Evolutionary conservation across 2,888 invertebrate genomes (phyloP).

Genomic region (Drosophila nr. perissopoda): DNA sequence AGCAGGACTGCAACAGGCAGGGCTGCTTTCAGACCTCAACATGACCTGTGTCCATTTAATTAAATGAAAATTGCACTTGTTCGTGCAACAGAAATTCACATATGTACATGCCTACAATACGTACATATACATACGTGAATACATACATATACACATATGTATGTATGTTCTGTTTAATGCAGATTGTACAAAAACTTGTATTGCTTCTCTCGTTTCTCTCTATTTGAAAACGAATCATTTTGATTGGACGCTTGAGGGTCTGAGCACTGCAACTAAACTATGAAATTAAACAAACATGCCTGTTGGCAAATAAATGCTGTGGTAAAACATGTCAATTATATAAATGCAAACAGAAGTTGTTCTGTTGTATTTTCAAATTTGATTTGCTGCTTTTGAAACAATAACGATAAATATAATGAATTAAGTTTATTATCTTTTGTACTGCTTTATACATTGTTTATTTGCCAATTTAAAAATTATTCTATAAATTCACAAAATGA

Average conservation of each 20-base stretch:
- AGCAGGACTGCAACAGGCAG: not conserved
- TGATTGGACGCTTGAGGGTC: constrained; percentile 22
- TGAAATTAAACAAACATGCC: constrained; percentile 1
- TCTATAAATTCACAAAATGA: not conserved
- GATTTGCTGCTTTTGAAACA: not conserved
- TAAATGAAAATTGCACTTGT: constrained; percentile 58
- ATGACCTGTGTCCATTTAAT: constrained; percentile 52
- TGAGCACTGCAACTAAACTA: constrained; percentile 3
- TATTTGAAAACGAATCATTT: not conserved
- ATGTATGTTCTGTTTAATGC: not conserved
- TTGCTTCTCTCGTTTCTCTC: not conserved
- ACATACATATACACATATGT: not conserved
- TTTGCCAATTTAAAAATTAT: not conserved
- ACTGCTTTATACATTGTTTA: not conserved
- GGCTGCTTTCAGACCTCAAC: not conserved
- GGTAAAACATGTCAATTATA: not conserved
- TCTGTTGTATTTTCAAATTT: not conserved
- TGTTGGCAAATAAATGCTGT: not conserved
- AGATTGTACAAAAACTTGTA: constrained; percentile 6
- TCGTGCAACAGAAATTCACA: constrained; percentile 18
- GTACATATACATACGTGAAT: not conserved
- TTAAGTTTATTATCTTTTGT: not conserved
- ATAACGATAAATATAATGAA: not conserved
- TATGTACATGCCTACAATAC: not conserved
- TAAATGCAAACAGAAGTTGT: not conserved